Evolutionary conservation across 2,797 vertebrate species (phyloP).

Genomic region (Oreochromis mossambicus): DNA sequence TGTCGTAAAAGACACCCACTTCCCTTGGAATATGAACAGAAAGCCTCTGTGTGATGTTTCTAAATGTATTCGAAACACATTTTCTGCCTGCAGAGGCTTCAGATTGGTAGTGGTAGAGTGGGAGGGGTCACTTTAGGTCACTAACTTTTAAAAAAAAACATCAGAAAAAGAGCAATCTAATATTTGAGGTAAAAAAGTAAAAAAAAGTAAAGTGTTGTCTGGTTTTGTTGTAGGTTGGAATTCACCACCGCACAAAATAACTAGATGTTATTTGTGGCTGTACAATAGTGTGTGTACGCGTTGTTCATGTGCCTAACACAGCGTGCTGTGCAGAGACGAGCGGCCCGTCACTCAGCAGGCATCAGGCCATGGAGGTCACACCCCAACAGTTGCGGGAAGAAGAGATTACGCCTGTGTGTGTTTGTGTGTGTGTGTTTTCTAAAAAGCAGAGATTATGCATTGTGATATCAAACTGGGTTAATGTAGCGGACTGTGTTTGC

Average conservation of each 20-base stretch:
- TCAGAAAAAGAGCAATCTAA: background rate
- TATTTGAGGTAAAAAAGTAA: background rate
- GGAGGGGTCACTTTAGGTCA: background rate
- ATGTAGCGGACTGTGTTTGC: conserved; percentile 67
- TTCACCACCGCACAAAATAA: background rate
- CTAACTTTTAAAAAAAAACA: background rate
- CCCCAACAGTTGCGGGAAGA: conserved; percentile 69
- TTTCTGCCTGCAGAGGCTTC: background rate
- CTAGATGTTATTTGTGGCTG: conserved; percentile 9
- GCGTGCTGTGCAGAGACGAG: conserved; percentile 61
- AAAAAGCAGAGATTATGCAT: conserved; percentile 76
- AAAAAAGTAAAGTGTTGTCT: background rate
- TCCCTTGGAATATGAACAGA: background rate
- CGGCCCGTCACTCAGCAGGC: conserved; percentile 69
- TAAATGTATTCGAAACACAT: background rate
- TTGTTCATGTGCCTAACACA: conserved; percentile 37
- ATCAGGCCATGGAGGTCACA: conserved; percentile 74
- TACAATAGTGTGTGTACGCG: background rate
- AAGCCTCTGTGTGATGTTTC: background rate
- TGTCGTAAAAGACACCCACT: background rate
- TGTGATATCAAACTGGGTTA: conserved; percentile 75
- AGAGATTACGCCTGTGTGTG: conserved; percentile 72
- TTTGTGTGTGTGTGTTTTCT: conserved; percentile 26
- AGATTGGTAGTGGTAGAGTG: background rate
- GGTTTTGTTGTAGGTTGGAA: background rate